Evolutionary conservation across 2,888 invertebrate species (phyloP), one percentile per base, ranked within the genome.

Genomic region (Yponomeuta plumbellus): DNA sequence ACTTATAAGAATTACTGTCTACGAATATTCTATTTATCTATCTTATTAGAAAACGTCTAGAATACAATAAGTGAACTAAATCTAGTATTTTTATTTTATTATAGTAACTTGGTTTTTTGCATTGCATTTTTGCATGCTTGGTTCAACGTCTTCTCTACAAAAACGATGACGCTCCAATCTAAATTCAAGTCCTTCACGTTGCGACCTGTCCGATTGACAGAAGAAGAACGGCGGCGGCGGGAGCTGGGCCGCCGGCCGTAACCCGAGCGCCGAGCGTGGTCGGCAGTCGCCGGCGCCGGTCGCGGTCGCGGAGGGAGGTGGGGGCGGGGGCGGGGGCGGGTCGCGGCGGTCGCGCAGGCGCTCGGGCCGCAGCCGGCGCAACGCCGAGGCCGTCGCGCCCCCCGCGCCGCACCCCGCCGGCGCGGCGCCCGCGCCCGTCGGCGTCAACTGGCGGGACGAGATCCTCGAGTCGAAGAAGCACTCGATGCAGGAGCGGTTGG

Each of bases 381-480:
- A 52, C 52, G 11, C 63, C 40, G 66, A 63, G 21, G 68, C 75
- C 73, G 68, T 79, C 71, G 75, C 68, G 65, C 69, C 74, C 67
- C 71, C 75, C 69, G 73, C 74, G 72, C 40, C 80, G 72, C 65
- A 67, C 21, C 73, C 65, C 44, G 40, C 61, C 23, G 74, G 8
- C 76, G 78, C 2, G 59, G 68, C 76, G 22, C 77, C 80, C 2
- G 77, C 84, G 1, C 78, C 84, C 8, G 77, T 85, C 61, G 74
- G 75, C 44, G 71, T 73, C 59, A 92, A 86, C 74, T 92, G 92
- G 92, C 80, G 92, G 20, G 91, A 91, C 59, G 91, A 92, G 73
- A 92, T 91, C 69, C 72, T 89, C 1, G 90, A 89, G 71, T 86
- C 89, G 0, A 90, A 90, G 70, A 89, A 88, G 69, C 80, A 82